phyloP scores from a whole-genome alignment of 2,113 vertebrate species.

The Pterophyllum scalare region DNA sequence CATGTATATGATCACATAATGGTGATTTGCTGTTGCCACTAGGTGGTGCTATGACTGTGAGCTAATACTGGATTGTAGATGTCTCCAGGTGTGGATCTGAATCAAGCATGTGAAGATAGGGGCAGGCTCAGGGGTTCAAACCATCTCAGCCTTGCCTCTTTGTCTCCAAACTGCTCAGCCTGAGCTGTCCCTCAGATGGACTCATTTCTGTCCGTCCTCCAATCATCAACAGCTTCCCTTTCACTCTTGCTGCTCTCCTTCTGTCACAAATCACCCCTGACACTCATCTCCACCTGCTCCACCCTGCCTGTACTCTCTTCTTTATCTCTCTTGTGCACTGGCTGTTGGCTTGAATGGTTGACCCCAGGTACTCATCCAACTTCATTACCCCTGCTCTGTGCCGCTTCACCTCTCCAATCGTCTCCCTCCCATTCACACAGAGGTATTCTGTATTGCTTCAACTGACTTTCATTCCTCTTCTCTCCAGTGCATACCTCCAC shows the following conservation, averaged over 20 bases:
- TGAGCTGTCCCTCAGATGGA: not conserved
- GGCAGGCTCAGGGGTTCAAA: not conserved
- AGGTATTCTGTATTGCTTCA: not conserved
- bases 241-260: not conserved
- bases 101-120: not conserved
- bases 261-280: not conserved
- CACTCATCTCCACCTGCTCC: not conserved
- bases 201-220: not conserved
- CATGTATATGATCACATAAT: not conserved
- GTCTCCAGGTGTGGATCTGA: not conserved
- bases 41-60: not conserved
- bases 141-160: not conserved
- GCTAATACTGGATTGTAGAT: not conserved
- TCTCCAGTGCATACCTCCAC: not conserved
- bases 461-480: not conserved
- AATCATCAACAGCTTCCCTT: not conserved
- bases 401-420: not conserved
- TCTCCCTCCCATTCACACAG: not conserved
- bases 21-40: not conserved
- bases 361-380: not conserved
- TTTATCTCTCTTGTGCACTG: not conserved
- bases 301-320: not conserved
- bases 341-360: not conserved
- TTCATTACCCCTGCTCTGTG: not conserved
- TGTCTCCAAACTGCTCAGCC: not conserved